A percentile compares a stretch with the other conserved stretches of the same genome.
These are phyloP conservation scores for Muricea muricata DNA, from an alignment of 92 coral and sea anemone species.

Conservation along the genomic window DNA sequence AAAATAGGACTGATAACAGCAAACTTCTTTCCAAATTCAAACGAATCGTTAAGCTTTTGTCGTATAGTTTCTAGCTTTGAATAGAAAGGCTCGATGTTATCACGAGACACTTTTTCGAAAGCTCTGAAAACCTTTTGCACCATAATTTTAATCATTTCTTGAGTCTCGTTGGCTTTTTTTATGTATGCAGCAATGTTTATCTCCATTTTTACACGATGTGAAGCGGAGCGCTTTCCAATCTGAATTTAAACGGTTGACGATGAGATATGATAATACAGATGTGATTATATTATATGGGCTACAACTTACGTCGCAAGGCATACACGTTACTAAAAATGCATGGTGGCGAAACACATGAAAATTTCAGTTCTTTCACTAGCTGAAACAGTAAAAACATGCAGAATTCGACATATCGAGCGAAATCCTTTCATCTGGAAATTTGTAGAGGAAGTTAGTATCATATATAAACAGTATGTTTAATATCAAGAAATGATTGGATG, in stretches of 20 bases:
- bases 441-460: too few relatives aligned
- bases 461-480: too few relatives aligned
- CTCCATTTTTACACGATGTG: slow-evolving; percentile 47
- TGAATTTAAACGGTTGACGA: slow-evolving; percentile 10
- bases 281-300: too few relatives aligned
- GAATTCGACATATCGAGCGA: too few relatives aligned
- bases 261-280: too few relatives aligned
- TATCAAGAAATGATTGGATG: too few relatives aligned
- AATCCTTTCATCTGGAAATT: too few relatives aligned
- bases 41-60: slow-evolving; percentile 63
- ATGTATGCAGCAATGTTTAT: slow-evolving; percentile 72
- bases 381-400: too few relatives aligned
- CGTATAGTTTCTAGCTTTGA: slow-evolving; percentile 68
- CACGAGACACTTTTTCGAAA: slow-evolving; percentile 72
- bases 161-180: slow-evolving; percentile 61
- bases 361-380: too few relatives aligned
- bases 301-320: too few relatives aligned
- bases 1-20: slow-evolving; percentile 69
- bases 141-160: slow-evolving; percentile 68
- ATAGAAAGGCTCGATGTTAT: slow-evolving; percentile 68
- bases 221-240: slow-evolving; percentile 23
- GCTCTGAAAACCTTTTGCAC: slow-evolving; percentile 76
- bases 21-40: slow-evolving; percentile 65
- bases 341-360: too few relatives aligned
- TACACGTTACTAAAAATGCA: too few relatives aligned